phyloP scores from a whole-genome alignment of 2,113 vertebrate species.

The Brachionichthys hirsutus region DNA sequence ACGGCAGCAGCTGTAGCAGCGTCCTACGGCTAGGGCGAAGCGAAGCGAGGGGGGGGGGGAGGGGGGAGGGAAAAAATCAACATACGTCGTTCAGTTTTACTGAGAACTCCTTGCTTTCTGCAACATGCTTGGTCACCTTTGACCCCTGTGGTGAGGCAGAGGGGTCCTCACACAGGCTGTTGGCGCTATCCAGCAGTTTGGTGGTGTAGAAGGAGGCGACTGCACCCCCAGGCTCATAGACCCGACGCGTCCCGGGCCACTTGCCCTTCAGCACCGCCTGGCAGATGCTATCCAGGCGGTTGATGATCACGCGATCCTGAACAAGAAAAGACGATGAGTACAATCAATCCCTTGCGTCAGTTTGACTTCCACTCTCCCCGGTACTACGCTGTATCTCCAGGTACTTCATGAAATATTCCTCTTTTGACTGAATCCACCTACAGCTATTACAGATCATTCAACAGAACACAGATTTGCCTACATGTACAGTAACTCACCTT shows the following conservation, averaged over 20 bases:
- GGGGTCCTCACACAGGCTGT: constrained; percentile 84
- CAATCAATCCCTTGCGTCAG: background rate
- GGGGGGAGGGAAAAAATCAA: constrained; percentile 90
- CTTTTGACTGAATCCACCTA: background rate
- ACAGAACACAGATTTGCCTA: too few relatives aligned
- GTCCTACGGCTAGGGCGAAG: constrained; percentile 65
- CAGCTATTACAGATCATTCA: too few relatives aligned
- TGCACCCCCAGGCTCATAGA: constrained; percentile 83
- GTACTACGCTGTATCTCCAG: background rate
- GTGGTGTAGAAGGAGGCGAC: constrained; percentile 98
- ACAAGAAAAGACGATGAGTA: background rate
- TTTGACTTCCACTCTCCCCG: background rate
- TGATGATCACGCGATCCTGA: constrained; percentile 98
- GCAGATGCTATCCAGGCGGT: constrained; percentile 96
- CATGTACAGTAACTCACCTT: constrained; percentile 89
- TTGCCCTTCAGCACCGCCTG: constrained; percentile 97
- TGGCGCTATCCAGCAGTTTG: constrained; percentile 91
- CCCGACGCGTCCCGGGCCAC: constrained; percentile 89
- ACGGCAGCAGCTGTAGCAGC: constrained; percentile 65
- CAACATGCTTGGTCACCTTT: constrained; percentile 99
- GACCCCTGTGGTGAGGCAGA: constrained; percentile 93
- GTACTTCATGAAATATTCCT: background rate
- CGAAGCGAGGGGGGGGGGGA: constrained; percentile 73
- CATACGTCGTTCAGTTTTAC: constrained; percentile 99
- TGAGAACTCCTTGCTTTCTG: constrained; percentile 99